phyloP scores from a whole-genome alignment of 2,113 vertebrate species.

The Columba livia region DNA sequence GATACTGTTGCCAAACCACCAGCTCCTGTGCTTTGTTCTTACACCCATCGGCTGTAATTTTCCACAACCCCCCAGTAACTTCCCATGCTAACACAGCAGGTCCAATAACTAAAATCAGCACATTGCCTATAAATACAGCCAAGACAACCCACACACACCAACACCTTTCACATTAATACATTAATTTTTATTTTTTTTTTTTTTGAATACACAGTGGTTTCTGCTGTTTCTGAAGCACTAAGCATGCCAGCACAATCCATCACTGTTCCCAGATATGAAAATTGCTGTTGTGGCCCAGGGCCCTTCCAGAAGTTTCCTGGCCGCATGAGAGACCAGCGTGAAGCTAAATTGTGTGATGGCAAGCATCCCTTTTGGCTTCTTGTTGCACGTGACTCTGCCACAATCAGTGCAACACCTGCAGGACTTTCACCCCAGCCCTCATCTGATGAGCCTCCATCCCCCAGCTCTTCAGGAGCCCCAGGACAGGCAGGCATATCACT shows the following conservation, averaged over 20 bases:
- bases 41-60: too few relatives aligned
- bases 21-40: too few relatives aligned
- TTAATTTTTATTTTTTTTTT: neutral
- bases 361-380: neutral
- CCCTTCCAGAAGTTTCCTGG: neutral
- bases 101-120: too few relatives aligned
- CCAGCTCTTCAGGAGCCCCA: fast-evolving
- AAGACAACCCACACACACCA: too few relatives aligned
- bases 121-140: too few relatives aligned
- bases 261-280: neutral
- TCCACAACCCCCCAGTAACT: too few relatives aligned
- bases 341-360: neutral
- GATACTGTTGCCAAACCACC: too few relatives aligned
- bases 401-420: neutral
- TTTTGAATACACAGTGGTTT: neutral
- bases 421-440: neutral
- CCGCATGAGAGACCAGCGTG: neutral
- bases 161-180: neutral
- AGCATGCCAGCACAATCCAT: neutral
- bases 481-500: fast-evolving
- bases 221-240: neutral
- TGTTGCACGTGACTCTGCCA: neutral
- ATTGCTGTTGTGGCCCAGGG: fast-evolving
- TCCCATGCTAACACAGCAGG: too few relatives aligned
- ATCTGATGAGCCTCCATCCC: neutral